phyloP scores from a whole-genome alignment of 2,797 vertebrate species.

The Dermochelys coriacea region DNA sequence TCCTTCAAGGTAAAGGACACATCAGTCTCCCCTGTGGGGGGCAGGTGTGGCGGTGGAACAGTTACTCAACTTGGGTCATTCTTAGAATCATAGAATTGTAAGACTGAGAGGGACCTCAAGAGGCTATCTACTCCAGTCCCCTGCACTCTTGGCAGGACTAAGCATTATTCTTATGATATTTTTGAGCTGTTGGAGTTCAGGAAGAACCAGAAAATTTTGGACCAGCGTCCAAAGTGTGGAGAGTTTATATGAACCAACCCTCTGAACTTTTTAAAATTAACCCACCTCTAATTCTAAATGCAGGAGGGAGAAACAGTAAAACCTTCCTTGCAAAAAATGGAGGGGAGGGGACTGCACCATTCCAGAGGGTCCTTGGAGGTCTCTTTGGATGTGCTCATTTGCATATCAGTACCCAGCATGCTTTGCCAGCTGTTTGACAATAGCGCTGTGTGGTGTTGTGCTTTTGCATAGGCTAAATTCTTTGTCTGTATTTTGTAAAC shows the following conservation, averaged over 20 bases:
- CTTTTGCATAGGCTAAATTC: background rate
- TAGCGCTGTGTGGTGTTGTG: background rate
- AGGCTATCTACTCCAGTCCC: too few species aligned
- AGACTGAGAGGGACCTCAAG: too few species aligned
- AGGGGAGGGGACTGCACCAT: background rate
- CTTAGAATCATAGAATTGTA: too few species aligned
- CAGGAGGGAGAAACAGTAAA: background rate
- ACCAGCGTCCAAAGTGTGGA: background rate
- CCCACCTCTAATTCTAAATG: background rate
- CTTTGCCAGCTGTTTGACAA: background rate
- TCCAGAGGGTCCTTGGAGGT: background rate
- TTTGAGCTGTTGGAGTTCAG: background rate
- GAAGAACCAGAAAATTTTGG: background rate
- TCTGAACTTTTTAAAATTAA: background rate
- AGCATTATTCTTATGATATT: background rate
- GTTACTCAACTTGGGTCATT: background rate
- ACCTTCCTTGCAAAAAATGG: background rate
- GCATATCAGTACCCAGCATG: background rate
- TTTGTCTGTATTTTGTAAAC: background rate
- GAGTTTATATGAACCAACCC: background rate
- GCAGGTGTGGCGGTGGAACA: background rate
- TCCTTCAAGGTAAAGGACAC: slow-evolving; percentile 92
- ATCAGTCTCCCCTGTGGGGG: background rate
- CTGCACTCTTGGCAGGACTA: too few species aligned
- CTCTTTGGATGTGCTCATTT: background rate